Evolutionary conservation across 1,140 invertebrate genomes (phyloP).

Genomic region (Tribolium castaneum): DNA sequence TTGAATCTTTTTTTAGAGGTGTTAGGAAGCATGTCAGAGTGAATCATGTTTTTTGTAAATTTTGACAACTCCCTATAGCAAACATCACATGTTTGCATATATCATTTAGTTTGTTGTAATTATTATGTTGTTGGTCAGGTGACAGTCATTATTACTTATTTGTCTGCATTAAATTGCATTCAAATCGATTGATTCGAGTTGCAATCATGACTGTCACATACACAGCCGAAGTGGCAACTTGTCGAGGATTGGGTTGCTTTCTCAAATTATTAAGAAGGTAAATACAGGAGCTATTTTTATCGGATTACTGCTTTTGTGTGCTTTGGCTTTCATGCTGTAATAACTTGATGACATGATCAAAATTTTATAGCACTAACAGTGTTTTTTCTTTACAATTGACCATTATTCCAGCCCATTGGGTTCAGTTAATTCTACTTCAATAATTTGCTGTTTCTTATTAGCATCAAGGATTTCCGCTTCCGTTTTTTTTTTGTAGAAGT

Average conservation of each 20-base stretch:
- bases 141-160: slow-evolving; percentile 9
- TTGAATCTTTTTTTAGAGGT: too few relatives aligned
- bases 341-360: too few relatives aligned
- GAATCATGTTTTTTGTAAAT: too few relatives aligned
- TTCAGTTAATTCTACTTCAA: too few relatives aligned
- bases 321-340: not conserved
- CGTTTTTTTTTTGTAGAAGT: too few relatives aligned
- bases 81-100: not conserved
- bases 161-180: not conserved
- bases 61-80: not conserved
- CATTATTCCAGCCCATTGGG: too few relatives aligned
- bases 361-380: too few relatives aligned
- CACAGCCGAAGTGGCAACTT: slow-evolving; percentile 89
- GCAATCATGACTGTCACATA: slow-evolving; percentile 86
- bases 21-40: too few relatives aligned
- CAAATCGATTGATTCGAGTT: slow-evolving; percentile 47
- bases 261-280: slow-evolving; percentile 76
- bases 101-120: not conserved
- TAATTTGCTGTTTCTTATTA: too few relatives aligned
- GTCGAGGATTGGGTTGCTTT: slow-evolving; percentile 85
- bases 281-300: slow-evolving; percentile 15
- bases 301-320: not conserved
- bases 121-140: slow-evolving; percentile 11
- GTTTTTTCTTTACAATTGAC: too few relatives aligned
- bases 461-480: too few relatives aligned